These are phyloP conservation scores for Cynaeus angustus DNA, from an alignment of 2,888 invertebrate species.

Conservation along the genomic window DNA sequence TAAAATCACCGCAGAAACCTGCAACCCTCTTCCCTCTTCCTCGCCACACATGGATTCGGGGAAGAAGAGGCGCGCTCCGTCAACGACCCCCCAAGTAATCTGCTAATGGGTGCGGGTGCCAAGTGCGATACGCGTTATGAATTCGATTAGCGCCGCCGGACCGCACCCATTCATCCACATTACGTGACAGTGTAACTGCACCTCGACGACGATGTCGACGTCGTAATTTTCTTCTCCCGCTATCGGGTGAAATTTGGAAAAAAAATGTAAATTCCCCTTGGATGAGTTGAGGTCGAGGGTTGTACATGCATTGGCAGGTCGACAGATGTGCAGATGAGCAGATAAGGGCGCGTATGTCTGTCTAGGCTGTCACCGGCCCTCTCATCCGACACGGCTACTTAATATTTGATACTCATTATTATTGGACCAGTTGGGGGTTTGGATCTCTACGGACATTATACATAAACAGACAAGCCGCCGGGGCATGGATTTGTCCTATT, in stretches of 20 bases:
- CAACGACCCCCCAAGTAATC: conserved; percentile 54
- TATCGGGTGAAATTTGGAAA: conserved; percentile 2
- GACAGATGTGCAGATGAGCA: conserved; percentile 63
- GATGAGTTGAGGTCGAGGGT: conserved; percentile 6
- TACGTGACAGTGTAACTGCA: conserved; percentile 54
- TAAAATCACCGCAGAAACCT: conserved; percentile 1
- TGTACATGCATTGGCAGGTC: conserved; percentile 48
- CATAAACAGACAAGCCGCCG: conserved; percentile 45
- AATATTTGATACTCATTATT: conserved; percentile 65
- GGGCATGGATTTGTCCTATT: conserved; percentile 45
- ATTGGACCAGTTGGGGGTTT: conserved; percentile 52
- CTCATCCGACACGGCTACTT: conserved; percentile 64
- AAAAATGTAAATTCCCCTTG: conserved; percentile 10
- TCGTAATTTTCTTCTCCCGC: background rate
- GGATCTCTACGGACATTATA: conserved; percentile 33
- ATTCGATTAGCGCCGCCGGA: conserved; percentile 60
- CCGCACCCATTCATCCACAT: conserved; percentile 58
- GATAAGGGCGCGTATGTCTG: conserved; percentile 59
- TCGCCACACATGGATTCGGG: conserved; percentile 1
- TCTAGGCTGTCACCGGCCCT: conserved; percentile 55
- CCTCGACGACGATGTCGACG: conserved; percentile 44
- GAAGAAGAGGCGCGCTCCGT: conserved; percentile 20
- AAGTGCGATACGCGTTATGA: conserved; percentile 62
- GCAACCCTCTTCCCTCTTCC: background rate
- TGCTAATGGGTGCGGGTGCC: conserved; percentile 58